Evolutionary conservation across 1,140 invertebrate species (phyloP), one percentile per base, ranked within the genome.

Genomic region (Triops longicaudatus): DNA sequence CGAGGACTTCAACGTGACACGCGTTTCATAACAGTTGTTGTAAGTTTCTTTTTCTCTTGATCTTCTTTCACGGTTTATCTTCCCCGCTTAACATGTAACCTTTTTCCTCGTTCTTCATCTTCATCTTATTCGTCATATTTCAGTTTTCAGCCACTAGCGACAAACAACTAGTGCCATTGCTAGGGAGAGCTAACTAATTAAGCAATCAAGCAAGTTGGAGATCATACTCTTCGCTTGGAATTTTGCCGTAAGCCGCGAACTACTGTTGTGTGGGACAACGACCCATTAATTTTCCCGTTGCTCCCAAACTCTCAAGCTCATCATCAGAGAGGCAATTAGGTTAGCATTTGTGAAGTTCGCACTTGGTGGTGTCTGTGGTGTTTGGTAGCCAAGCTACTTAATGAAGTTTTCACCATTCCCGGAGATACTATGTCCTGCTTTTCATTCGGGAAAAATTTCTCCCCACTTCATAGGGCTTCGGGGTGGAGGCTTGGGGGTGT

Each of bases 371-470:
- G 50, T 63, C 50, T 63, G 31, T 37, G 14, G 50, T 63, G 50
- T 63, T 63, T 63, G 50, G 50, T 14, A 63, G 50, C 50, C 50
- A 63, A 63, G 50, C 50, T 63, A 63, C 50, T 63, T 63, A 63
- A 63, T 14, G 14, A 63, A 63, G 50, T 63, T 63, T 37, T 63
- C 50, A 22, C 22, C 50, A 63, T 63, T 63, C 50, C 7, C 50
- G 50, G 14, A 6, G 50, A 63, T 63, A 22, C 50, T 22, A 22
- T 7, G 22, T 63, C 44, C 44, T 63, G 14, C 22, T 63, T 63
- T 22, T 63, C 50, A 22, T 22, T 63, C 50, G 50, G 9, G 22
- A 63, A 63, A 63, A n/a, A 3, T 22, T 22, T 22, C 50, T 7
- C 50, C 50, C n/a, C 50, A n/a, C 50, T 22, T n/a, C n/a, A 63